Evolutionary conservation across 2,888 invertebrate genomes (phyloP).

Genomic region (Drosophila mettleri): DNA sequence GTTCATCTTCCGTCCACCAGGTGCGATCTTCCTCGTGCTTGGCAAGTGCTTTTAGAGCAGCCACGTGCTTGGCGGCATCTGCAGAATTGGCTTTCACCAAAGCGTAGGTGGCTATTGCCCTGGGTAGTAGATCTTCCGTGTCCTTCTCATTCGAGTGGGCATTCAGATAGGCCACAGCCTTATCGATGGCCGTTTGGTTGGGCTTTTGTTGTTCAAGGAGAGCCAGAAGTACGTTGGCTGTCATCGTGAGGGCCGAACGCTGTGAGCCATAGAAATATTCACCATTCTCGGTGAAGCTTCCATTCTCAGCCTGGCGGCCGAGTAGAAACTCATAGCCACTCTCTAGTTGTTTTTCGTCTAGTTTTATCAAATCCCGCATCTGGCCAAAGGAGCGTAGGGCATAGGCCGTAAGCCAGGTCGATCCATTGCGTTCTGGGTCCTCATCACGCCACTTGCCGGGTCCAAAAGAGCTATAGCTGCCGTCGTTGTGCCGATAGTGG

Average conservation of each 20-base stretch:
- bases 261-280: slow-evolving; percentile 90
- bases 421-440: slow-evolving; percentile 86
- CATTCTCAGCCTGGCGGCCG: slow-evolving; percentile 89
- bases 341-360: slow-evolving; percentile 89
- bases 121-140: slow-evolving; percentile 89
- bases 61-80: slow-evolving; percentile 86
- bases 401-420: slow-evolving; percentile 93
- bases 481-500: slow-evolving; percentile 93
- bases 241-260: slow-evolving; percentile 88
- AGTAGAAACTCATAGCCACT: slow-evolving; percentile 90
- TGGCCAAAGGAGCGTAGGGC: slow-evolving; percentile 91
- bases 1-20: slow-evolving; percentile 91
- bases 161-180: slow-evolving; percentile 91
- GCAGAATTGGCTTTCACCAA: slow-evolving; percentile 91
- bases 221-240: slow-evolving; percentile 91
- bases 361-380: slow-evolving; percentile 88
- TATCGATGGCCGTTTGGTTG: slow-evolving; percentile 88
- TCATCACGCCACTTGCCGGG: slow-evolving; percentile 84
- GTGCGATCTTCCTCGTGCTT: slow-evolving; percentile 87
- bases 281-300: slow-evolving; percentile 92
- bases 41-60: slow-evolving; percentile 86
- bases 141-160: slow-evolving; percentile 87
- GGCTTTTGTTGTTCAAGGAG: slow-evolving; percentile 88
- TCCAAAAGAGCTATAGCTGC: slow-evolving; percentile 95
- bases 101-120: slow-evolving; percentile 91